Percentiles rank a stretch among this genome's conserved stretches.
Conservation (phyloP, 2,113 vertebrate species). For the Pleuronectes platessa region DNA sequence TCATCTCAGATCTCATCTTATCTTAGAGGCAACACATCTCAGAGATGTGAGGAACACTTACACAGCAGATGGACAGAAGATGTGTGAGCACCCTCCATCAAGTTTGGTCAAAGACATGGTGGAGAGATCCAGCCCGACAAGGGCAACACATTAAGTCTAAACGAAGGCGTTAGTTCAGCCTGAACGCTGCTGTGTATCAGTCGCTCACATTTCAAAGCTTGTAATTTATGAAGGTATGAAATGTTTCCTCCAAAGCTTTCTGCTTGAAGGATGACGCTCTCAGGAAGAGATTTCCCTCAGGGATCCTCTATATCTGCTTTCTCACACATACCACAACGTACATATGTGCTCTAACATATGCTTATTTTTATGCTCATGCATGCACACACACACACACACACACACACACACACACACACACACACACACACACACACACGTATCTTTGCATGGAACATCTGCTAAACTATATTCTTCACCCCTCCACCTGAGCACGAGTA, state of each 20-base stretch:
- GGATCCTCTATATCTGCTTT: slow-evolving; percentile 43
- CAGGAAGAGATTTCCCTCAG: slow-evolving; percentile 49
- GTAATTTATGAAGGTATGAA: slow-evolving; percentile 52
- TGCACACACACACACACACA: slow-evolving; percentile 1
- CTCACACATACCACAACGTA: slow-evolving; percentile 38
- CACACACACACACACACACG: slow-evolving; percentile 19
- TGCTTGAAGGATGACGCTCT: slow-evolving; percentile 49
- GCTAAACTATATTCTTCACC: slow-evolving; percentile 56
- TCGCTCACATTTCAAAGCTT: slow-evolving; percentile 51
- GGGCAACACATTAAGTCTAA: slow-evolving; percentile 39
- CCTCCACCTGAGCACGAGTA: slow-evolving; percentile 61
- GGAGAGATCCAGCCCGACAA: slow-evolving; percentile 21
- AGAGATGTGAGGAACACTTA: slow-evolving; percentile 50
- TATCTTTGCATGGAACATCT: slow-evolving; percentile 67
- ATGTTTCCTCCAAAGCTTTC: slow-evolving; percentile 46
- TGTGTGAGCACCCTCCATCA: slow-evolving; percentile 18
- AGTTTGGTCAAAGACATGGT: slow-evolving; percentile 43
- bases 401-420: slow-evolving; percentile 6
- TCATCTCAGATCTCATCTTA: slow-evolving; percentile 54
- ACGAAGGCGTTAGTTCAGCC: slow-evolving; percentile 51
- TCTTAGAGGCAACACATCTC: slow-evolving; percentile 36
- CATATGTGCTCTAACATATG: slow-evolving; percentile 49
- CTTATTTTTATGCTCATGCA: slow-evolving; percentile 4
- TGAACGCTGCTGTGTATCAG: slow-evolving; percentile 54
- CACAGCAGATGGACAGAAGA: slow-evolving; percentile 36